Percentiles rank a stretch among this genome's conserved stretches.
Conservation (phyloP, 2,888 invertebrate species). For the Microctonus brassicae region DNA sequence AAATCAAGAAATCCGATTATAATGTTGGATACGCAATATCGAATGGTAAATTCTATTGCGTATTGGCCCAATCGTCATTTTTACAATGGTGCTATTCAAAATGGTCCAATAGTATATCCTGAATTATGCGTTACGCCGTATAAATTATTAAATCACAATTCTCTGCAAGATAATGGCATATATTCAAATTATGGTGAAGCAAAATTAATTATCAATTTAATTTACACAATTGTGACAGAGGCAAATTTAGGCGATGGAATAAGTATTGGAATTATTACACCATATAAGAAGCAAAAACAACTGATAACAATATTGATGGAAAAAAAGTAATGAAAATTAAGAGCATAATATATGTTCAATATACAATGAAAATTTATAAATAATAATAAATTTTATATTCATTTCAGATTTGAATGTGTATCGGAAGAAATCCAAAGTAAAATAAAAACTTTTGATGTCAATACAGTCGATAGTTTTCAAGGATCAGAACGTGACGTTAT, state of each 20-base stretch:
- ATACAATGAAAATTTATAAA: too few species aligned
- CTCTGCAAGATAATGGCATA: conserved; percentile 64
- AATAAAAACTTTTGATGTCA: conserved; percentile 71
- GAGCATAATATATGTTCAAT: too few species aligned
- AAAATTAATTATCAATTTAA: conserved; percentile 72
- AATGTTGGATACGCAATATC: conserved; percentile 80
- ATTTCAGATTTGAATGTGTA: background rate
- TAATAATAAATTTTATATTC: background rate
- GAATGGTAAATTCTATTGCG: conserved; percentile 88
- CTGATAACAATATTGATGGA: conserved; percentile 10
- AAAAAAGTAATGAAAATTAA: background rate
- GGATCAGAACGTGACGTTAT: conserved; percentile 89
- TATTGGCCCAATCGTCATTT: conserved; percentile 83
- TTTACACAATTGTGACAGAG: conserved; percentile 68
- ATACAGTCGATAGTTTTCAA: conserved; percentile 89
- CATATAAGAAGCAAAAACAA: conserved; percentile 76
- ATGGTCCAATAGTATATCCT: conserved; percentile 43
- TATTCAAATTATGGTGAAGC: conserved; percentile 75
- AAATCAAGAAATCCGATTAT: conserved; percentile 70
- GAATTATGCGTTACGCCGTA: conserved; percentile 74
- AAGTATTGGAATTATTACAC: conserved; percentile 78
- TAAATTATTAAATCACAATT: conserved; percentile 73
- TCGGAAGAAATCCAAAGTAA: background rate
- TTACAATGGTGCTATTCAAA: conserved; percentile 74
- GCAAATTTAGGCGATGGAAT: conserved; percentile 57